A percentile compares a stretch with the other conserved stretches of the same genome.
Conservation (phyloP, 2,888 invertebrate genomes). For the Lysandra bellargus region DNA sequence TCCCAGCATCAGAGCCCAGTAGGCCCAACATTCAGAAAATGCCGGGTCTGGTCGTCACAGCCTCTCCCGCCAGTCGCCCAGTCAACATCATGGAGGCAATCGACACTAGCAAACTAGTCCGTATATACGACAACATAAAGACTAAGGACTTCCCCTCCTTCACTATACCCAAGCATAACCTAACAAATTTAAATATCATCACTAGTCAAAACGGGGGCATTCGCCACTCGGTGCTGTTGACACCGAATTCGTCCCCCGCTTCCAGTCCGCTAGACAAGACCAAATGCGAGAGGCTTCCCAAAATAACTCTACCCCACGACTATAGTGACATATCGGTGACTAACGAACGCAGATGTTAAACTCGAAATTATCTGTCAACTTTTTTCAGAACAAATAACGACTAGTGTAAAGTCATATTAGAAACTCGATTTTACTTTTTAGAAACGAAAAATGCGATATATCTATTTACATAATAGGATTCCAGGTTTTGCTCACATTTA, state of each 20-base stretch:
- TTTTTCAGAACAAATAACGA: not conserved
- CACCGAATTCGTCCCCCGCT: constrained; percentile 73
- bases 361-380: constrained; percentile 37
- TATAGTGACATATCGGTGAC: constrained; percentile 49
- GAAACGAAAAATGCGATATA: not conserved
- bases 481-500: not conserved
- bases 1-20: constrained; percentile 41
- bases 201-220: constrained; percentile 46
- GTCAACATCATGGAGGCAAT: constrained; percentile 53
- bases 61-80: constrained; percentile 58
- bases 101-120: constrained; percentile 65
- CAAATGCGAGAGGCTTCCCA: constrained; percentile 58
- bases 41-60: constrained; percentile 68
- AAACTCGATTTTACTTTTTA: not conserved
- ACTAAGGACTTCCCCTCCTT: constrained; percentile 65
- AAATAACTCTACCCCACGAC: constrained; percentile 57
- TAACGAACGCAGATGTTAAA: constrained; percentile 43
- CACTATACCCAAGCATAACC: constrained; percentile 66
- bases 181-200: constrained; percentile 58
- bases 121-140: constrained; percentile 69
- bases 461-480: not conserved
- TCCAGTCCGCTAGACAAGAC: constrained; percentile 57
- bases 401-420: not conserved
- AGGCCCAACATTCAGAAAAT: constrained; percentile 47
- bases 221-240: constrained; percentile 65